These are phyloP conservation scores for Buceros bicornis DNA, from an alignment of 2,797 vertebrate species.

Conservation along the genomic window DNA sequence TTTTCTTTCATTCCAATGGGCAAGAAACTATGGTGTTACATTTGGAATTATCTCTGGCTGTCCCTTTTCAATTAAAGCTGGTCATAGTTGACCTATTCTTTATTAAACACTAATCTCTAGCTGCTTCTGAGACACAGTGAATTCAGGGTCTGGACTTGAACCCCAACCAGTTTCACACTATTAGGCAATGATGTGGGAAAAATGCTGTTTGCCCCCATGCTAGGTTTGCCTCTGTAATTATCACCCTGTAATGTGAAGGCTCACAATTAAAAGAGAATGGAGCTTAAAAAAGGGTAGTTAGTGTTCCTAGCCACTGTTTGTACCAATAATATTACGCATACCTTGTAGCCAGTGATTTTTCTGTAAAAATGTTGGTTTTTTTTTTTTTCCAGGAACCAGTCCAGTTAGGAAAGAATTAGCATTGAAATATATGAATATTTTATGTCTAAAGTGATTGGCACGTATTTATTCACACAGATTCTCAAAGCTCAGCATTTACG, in stretches of 20 bases:
- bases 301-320: neutral
- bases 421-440: constrained; percentile 54
- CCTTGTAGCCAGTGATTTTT: neutral
- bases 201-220: neutral
- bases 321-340: neutral
- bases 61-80: constrained; percentile 75
- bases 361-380: neutral
- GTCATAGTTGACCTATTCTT: constrained; percentile 74
- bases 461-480: constrained; percentile 57
- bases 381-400: neutral
- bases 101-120: constrained; percentile 75
- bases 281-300: constrained; percentile 15
- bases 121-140: constrained; percentile 46
- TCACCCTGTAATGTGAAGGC: constrained; percentile 35
- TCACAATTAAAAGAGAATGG: constrained; percentile 33
- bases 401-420: constrained; percentile 18
- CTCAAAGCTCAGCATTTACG: constrained; percentile 61
- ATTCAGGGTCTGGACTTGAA: constrained; percentile 68
- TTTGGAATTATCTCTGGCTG: constrained; percentile 57
- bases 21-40: neutral
- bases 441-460: constrained; percentile 13
- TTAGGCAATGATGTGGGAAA: constrained; percentile 48
- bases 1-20: constrained; percentile 13
- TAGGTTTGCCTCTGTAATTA: constrained; percentile 43
- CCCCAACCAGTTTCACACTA: constrained; percentile 25